Base-by-base conservation (phyloP, 1,140 invertebrate species). In the Apocrypta bakeri region DNA sequence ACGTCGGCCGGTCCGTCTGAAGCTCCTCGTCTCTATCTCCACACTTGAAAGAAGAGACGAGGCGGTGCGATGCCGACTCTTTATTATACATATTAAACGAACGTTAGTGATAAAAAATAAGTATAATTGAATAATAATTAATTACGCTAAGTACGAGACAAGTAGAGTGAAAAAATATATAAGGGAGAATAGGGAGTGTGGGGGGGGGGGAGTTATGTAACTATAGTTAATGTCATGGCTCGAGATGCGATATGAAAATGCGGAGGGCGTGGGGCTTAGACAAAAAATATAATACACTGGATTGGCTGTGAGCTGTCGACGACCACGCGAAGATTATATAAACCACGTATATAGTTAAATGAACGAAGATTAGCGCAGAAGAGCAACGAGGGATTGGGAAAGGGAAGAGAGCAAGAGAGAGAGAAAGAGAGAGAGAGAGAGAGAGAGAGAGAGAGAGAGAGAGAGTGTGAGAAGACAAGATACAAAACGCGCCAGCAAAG, bases 271-370 rank as follows among this genome's bases (percentile, higher is more conserved):
- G 74, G 73, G 69, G 86, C 83, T 85, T 85, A 85, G 83, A 85
- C 82, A 85, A 86, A 63, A 79, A 56, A 81, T 48, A 76, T 68
- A 83, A 79, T 75, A 68, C 25, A 87, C 84, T 86, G 86, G 87
- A 87, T 88, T 88, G 89, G 89, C 89, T 90, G 89, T 90, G 89
- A 90, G 87, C 84, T 87, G 84, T 84, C 85, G 76, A 85, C 77
- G 81, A 83, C 82, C 69, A 83, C 76, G 81, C 66, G 71, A 83
- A 78, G 75, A 83, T 78, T 72, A 83, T 71, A 64, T 72, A 75
- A 31, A 69, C n/a, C 42, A 79, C 8, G 61, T 42, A 64, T n/a
- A 78, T 78, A 24, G 27, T 29, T 42, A 40, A 17, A 14, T 37
- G 42, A 12, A 85, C 66, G 76, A 79, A 83, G 74, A 82, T 37